Percentiles rank a stretch among this genome's conserved stretches.
Evolutionary conservation across 2,888 invertebrate species (phyloP).

Genomic region (Trissoscelio sp.): DNA sequence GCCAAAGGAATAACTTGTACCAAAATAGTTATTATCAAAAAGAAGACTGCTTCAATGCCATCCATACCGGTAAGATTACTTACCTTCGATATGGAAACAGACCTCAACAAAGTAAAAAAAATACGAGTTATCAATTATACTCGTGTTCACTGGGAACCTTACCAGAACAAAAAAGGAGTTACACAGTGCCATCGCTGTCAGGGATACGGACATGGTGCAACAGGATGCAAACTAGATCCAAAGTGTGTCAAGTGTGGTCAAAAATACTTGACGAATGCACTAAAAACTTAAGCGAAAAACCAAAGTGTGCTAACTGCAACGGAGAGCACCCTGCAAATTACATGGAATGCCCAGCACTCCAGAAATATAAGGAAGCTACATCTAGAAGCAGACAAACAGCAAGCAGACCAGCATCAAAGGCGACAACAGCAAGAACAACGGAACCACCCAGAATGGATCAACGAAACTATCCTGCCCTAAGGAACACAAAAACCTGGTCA

Average conservation of each 20-base stretch:
- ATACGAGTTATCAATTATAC: background rate
- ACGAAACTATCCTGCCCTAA: too few relatives aligned
- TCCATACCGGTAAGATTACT: conserved; percentile 13
- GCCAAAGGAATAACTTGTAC: conserved; percentile 3
- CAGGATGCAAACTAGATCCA: background rate
- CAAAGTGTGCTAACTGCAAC: background rate
- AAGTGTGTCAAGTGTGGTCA: background rate
- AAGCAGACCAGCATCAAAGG: too few relatives aligned
- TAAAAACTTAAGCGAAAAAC: background rate
- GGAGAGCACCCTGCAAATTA: conserved; percentile 2
- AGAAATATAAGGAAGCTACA: background rate
- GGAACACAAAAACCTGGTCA: too few relatives aligned
- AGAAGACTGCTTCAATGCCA: background rate
- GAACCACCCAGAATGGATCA: too few relatives aligned
- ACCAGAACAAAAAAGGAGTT: conserved; percentile 1
- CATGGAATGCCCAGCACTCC: background rate
- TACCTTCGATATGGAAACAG: background rate
- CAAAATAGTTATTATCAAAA: conserved; percentile 10
- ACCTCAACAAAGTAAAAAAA: background rate
- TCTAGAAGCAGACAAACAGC: background rate
- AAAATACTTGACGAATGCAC: background rate
- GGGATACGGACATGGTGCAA: background rate
- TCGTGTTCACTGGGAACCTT: background rate
- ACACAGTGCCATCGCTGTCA: conserved; percentile 30
- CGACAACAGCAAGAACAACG: too few relatives aligned